Evolutionary conservation across 2,113 vertebrate species (phyloP).

Genomic region (Myrmecobius fasciatus): DNA sequence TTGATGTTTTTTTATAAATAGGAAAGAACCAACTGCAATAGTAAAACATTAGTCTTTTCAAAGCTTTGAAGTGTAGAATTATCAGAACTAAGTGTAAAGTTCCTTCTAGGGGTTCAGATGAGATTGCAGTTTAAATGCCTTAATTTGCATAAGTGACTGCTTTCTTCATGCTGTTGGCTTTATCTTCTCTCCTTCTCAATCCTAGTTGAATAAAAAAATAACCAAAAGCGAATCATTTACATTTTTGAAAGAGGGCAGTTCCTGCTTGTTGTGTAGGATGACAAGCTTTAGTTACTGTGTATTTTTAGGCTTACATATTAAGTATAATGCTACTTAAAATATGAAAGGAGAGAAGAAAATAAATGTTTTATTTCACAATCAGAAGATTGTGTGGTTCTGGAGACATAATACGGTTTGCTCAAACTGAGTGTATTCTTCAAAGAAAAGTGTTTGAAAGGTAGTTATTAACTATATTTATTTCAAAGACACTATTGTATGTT

Average conservation of each 20-base stretch:
- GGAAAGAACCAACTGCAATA: constrained; percentile 43
- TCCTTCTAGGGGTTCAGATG: constrained; percentile 40
- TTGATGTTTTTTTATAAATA: constrained; percentile 34
- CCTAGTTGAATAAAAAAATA: constrained; percentile 33
- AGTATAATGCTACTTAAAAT: constrained; percentile 13
- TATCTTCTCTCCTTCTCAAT: background rate
- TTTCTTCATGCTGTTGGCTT: constrained; percentile 30
- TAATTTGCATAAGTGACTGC: constrained; percentile 38
- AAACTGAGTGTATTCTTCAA: constrained; percentile 9
- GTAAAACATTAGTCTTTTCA: constrained; percentile 41
- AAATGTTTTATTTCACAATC: constrained; percentile 8
- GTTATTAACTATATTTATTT: constrained; percentile 9
- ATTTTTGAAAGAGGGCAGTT: background rate
- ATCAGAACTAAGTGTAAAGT: constrained; percentile 48
- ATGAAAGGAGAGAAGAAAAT: constrained; percentile 37
- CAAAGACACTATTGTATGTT: background rate
- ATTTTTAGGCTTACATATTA: constrained; percentile 38
- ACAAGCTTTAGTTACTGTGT: background rate
- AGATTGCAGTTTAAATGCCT: constrained; percentile 66
- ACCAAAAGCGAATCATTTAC: background rate
- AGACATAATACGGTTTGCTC: background rate
- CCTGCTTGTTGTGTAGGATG: background rate
- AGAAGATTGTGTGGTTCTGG: background rate
- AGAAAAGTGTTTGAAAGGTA: background rate
- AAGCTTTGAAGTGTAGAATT: constrained; percentile 51